Percentiles rank a stretch among this genome's conserved stretches.
These are phyloP conservation scores for Ennomos quercinarius DNA, from an alignment of 2,888 invertebrate genomes.

Conservation along the genomic window DNA sequence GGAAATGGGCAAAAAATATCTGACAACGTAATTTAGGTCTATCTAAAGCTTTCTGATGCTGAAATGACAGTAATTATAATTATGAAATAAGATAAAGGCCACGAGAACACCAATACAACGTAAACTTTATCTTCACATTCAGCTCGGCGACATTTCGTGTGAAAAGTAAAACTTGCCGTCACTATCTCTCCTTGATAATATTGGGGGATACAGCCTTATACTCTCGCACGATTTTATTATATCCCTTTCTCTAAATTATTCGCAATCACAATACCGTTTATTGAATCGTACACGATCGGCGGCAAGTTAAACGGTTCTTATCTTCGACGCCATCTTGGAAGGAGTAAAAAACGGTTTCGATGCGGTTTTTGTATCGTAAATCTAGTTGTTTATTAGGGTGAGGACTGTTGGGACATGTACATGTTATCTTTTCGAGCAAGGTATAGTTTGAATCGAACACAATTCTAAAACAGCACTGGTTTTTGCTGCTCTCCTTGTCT, in stretches of 20 bases:
- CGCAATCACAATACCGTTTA: slow-evolving; percentile 43
- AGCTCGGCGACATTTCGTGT: no score
- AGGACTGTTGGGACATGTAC: slow-evolving; percentile 9
- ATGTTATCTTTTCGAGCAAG: slow-evolving; percentile 2
- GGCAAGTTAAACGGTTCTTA: slow-evolving; percentile 41
- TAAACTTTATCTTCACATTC: no score
- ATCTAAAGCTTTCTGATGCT: no score
- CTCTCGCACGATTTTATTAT: slow-evolving; percentile 31
- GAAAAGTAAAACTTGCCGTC: neutral
- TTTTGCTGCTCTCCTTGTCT: no score
- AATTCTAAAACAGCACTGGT: neutral
- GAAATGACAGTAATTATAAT: no score
- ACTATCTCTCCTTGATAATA: no score
- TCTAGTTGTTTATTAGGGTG: slow-evolving; percentile 39
- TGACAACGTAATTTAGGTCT: no score
- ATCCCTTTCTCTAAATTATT: slow-evolving; percentile 33
- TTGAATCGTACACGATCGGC: slow-evolving; percentile 38
- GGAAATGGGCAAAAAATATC: no score
- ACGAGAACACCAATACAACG: no score
- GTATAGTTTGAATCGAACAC: neutral
- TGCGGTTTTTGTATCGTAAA: slow-evolving; percentile 36
- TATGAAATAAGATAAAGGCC: no score
- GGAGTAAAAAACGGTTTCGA: slow-evolving; percentile 20
- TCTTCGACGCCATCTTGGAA: slow-evolving; percentile 42
- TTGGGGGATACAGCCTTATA: neutral